phyloP scores from a whole-genome alignment of 2,888 invertebrate genomes.

The Melieria crassipennis region DNA sequence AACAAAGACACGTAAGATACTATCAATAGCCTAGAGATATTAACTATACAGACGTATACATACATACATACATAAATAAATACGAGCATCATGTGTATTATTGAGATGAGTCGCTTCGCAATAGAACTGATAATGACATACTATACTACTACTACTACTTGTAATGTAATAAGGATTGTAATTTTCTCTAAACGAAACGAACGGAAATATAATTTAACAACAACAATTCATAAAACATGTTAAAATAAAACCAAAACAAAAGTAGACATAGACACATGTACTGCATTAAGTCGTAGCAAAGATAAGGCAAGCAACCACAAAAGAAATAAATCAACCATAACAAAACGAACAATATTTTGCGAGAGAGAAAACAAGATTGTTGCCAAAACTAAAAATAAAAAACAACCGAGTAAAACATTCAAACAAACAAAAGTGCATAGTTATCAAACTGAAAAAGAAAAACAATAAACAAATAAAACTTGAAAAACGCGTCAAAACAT shows the following conservation, averaged over 20 bases:
- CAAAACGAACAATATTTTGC: slow-evolving; percentile 39
- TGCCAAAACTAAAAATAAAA: slow-evolving; percentile 55
- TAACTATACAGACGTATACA: slow-evolving; percentile 17
- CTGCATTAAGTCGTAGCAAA: neutral
- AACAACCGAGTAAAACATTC: slow-evolving; percentile 27
- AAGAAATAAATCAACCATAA: slow-evolving; percentile 9
- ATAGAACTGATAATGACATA: slow-evolving; percentile 39
- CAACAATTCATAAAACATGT: slow-evolving; percentile 30
- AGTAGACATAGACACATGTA: slow-evolving; percentile 18
- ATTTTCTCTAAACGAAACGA: slow-evolving; percentile 48
- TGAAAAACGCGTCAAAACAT: no score
- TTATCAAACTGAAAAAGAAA: slow-evolving; percentile 6
- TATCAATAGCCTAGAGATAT: slow-evolving; percentile 32
- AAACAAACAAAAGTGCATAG: no score
- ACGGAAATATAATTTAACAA: slow-evolving; percentile 43
- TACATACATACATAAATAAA: slow-evolving; percentile 1
- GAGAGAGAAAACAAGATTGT: slow-evolving; percentile 63
- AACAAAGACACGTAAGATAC: slow-evolving; percentile 21
- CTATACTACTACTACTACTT: slow-evolving; percentile 22
- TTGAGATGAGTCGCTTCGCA: slow-evolving; percentile 22
- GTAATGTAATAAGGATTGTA: slow-evolving; percentile 11
- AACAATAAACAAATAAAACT: neutral
- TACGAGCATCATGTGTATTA: slow-evolving; percentile 12
- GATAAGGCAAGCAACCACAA: no score
- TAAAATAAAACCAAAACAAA: slow-evolving; percentile 17